Conservation (phyloP, 1,140 invertebrate species). For the Heterodera carotae region DNA sequence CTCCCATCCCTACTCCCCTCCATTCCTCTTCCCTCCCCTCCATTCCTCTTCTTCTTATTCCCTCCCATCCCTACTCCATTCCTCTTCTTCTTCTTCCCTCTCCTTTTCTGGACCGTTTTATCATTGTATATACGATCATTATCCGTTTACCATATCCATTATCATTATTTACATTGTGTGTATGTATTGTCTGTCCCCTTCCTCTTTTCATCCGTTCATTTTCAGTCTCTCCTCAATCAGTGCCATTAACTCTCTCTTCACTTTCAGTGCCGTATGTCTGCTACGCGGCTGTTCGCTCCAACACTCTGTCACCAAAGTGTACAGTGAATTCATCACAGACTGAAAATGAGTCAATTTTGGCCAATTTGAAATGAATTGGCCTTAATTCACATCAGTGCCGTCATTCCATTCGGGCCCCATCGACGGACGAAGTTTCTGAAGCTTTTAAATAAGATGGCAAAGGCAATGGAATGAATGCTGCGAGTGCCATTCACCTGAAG, state of each 20-base stretch:
- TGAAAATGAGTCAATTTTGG: background rate
- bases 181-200: background rate
- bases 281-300: conserved; percentile 21
- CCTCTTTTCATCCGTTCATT: background rate
- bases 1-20: no score
- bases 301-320: conserved; percentile 21
- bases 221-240: background rate
- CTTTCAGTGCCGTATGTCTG: conserved; percentile 30
- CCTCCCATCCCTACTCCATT: no score
- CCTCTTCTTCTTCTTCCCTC: no score
- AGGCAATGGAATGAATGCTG: no score
- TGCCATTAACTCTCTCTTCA: conserved; percentile 24
- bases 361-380: background rate
- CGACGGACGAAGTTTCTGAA: conserved; percentile 21
- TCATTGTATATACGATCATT: no score
- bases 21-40: no score
- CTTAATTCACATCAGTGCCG: conserved; percentile 1
- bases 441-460: background rate
- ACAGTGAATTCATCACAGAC: background rate
- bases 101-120: no score
- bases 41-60: no score
- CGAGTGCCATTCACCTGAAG: conserved; percentile 28
- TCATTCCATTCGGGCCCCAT: conserved; percentile 15
- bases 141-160: no score
- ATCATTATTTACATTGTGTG: no score